phyloP scores from a whole-genome alignment of 2,113 vertebrate genomes.

The Myrmecophaga tridactyla region DNA sequence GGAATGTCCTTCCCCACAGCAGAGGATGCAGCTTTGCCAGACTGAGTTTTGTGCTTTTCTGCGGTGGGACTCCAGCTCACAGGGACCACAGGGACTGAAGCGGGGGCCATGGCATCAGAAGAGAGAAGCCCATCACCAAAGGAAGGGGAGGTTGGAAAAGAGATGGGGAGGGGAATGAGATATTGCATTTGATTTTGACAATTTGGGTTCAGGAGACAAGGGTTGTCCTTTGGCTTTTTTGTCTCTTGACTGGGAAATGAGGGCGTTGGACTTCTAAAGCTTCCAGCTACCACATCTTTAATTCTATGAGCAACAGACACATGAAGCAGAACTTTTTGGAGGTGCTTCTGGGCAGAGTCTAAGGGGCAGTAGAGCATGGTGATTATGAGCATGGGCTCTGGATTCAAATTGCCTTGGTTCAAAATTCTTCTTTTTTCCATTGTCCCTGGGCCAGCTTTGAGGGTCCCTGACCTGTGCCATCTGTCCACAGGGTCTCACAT shows the following conservation, averaged over 20 bases:
- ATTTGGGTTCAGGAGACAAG: not conserved
- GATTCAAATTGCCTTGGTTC: not conserved
- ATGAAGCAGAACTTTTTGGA: not conserved
- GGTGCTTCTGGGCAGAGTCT: not conserved
- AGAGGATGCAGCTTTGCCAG: not conserved
- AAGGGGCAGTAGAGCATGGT: not conserved
- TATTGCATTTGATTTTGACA: not conserved
- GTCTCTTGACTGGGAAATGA: not conserved
- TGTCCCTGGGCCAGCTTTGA: not conserved
- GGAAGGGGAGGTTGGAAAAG: not conserved
- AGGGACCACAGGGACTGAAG: not conserved
- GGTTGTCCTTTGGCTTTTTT: not conserved
- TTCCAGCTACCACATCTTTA: not conserved
- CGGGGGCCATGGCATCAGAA: not conserved
- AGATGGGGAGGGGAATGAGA: not conserved
- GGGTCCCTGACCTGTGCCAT: not conserved
- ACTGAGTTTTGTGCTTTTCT: not conserved
- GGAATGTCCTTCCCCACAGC: not conserved
- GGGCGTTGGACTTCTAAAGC: not conserved
- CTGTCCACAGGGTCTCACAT: not conserved
- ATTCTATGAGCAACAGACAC: not conserved
- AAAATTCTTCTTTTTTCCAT: not conserved
- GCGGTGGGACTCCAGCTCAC: not conserved
- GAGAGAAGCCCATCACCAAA: not conserved
- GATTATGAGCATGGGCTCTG: not conserved